phyloP scores from a whole-genome alignment of 2,797 vertebrate species.

The Cyprinodon diabolis region DNA sequence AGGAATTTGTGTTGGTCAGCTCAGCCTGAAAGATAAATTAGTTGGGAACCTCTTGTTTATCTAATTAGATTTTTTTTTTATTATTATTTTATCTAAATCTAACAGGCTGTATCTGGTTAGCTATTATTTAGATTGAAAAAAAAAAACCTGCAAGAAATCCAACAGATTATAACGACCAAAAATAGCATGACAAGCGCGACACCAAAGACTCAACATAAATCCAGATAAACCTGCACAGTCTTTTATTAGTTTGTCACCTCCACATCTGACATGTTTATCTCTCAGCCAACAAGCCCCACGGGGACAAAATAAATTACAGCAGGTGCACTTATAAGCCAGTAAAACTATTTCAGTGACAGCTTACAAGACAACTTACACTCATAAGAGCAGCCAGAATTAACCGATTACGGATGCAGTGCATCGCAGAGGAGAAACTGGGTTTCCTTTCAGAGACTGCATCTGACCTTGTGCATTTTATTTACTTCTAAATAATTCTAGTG shows the following conservation, averaged over 20 bases:
- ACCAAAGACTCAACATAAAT: neutral
- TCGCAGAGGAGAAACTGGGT: neutral
- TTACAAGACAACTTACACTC: constrained; percentile 1
- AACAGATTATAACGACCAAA: neutral
- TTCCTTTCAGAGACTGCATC: neutral
- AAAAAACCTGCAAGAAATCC: neutral
- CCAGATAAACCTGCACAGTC: neutral
- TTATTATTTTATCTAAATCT: neutral
- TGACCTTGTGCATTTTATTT: neutral
- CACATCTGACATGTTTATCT: constrained; percentile 1
- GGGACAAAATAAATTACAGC: constrained; percentile 7
- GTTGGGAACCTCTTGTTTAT: too few relatives aligned
- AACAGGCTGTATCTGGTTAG: neutral
- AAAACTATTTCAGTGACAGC: constrained; percentile 7
- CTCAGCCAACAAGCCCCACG: neutral
- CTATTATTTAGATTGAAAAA: neutral
- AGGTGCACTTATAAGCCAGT: constrained; percentile 9
- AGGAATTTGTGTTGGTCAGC: neutral
- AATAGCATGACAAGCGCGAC: neutral
- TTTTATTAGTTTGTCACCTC: constrained; percentile 3
- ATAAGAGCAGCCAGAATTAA: constrained; percentile 1
- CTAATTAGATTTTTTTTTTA: neutral
- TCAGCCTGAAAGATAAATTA: neutral
- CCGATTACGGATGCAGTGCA: neutral
- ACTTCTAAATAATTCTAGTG: neutral